Percentiles rank a stretch among this genome's conserved stretches.
Evolutionary conservation across 2,888 invertebrate species (phyloP).

Genomic region (Drosophila affinis): DNA sequence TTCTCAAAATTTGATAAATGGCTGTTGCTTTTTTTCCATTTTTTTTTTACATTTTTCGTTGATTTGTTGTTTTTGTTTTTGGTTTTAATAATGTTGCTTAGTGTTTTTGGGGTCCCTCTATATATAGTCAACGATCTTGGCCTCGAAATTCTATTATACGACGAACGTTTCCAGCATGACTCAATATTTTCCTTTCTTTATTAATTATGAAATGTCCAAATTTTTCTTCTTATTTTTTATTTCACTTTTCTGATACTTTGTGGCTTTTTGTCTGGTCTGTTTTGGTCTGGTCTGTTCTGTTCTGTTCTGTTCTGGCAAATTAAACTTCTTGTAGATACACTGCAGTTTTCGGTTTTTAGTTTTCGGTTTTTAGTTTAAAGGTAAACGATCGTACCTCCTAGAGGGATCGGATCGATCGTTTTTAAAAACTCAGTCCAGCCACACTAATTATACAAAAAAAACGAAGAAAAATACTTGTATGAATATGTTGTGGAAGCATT

Average conservation of each 20-base stretch:
- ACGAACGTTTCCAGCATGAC: slow-evolving; percentile 31
- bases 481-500: background rate
- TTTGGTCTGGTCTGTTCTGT: background rate
- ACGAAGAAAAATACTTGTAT: slow-evolving; percentile 9
- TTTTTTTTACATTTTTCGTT: slow-evolving; percentile 7
- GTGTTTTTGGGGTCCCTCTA: background rate
- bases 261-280: too few species aligned
- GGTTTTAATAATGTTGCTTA: slow-evolving; percentile 1
- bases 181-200: slow-evolving; percentile 28
- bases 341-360: slow-evolving; percentile 1
- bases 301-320: background rate
- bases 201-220: slow-evolving; percentile 27
- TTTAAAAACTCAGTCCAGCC: slow-evolving; percentile 1
- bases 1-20: slow-evolving; percentile 75
- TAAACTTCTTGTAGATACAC: slow-evolving; percentile 6
- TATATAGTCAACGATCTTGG: slow-evolving; percentile 36
- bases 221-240: slow-evolving; percentile 11
- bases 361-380: too few species aligned
- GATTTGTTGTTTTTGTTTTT: slow-evolving; percentile 14
- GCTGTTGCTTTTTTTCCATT: slow-evolving; percentile 28
- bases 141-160: slow-evolving; percentile 45
- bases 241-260: background rate
- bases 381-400: background rate
- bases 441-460: slow-evolving; percentile 39
- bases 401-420: background rate